Conservation (phyloP, 1,140 invertebrate species). For the Brachionus angularis region DNA sequence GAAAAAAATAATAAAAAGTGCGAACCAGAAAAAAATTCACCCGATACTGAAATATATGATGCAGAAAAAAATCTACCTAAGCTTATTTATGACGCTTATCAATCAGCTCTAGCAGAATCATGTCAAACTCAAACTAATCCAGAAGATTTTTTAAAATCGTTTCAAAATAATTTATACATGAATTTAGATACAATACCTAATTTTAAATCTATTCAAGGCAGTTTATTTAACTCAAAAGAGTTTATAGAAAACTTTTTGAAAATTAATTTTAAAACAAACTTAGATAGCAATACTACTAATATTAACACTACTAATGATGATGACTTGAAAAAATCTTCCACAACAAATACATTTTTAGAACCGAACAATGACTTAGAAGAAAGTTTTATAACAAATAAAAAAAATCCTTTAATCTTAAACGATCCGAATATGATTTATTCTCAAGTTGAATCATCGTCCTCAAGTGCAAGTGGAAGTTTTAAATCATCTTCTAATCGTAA, state of each 20-base stretch:
- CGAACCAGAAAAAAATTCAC: constrained; percentile 12
- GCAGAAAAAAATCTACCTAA: constrained; percentile 15
- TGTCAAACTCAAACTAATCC: background rate
- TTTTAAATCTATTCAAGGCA: constrained; percentile 32
- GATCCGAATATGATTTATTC: constrained; percentile 40
- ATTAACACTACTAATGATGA: too few species aligned
- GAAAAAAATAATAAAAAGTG: too few species aligned
- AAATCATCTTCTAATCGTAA: constrained; percentile 1
- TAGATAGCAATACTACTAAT: too few species aligned
- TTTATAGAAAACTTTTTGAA: constrained; percentile 36
- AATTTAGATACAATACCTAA: constrained; percentile 27
- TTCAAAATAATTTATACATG: constrained; percentile 35
- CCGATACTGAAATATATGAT: too few species aligned
- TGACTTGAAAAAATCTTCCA: background rate
- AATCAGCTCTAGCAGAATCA: constrained; percentile 3
- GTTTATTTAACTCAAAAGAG: constrained; percentile 13
- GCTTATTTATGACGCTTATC: constrained; percentile 35
- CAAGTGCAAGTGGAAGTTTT: constrained; percentile 13
- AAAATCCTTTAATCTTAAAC: too few species aligned
- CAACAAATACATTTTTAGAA: constrained; percentile 4
- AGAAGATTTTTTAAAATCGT: constrained; percentile 18
- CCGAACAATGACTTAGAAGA: background rate
- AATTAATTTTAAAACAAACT: constrained; percentile 5
- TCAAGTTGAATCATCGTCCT: constrained; percentile 9
- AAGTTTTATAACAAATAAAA: background rate